These are phyloP conservation scores for Oreonectes daqikongensis DNA, from an alignment of 2,797 vertebrate species.

Conservation along the genomic window DNA sequence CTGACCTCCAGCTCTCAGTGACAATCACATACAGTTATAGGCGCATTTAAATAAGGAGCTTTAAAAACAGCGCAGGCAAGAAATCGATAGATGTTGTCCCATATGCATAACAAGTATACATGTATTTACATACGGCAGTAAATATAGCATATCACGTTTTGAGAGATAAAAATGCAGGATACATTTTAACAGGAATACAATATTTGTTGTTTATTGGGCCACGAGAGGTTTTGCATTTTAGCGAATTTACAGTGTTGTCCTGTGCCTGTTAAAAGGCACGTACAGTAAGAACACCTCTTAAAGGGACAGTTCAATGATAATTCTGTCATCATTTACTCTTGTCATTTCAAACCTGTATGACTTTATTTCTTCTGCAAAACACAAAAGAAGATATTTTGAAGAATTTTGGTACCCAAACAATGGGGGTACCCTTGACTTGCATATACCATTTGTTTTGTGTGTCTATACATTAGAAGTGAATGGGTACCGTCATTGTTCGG, in stretches of 20 bases:
- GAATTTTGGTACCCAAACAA: too few relatives aligned
- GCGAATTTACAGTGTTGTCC: background rate
- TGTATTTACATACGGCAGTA: background rate
- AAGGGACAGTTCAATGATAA: too few relatives aligned
- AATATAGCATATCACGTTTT: background rate
- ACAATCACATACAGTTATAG: slow-evolving; percentile 22
- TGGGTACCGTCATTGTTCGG: too few relatives aligned
- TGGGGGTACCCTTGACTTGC: too few relatives aligned
- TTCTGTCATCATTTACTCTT: too few relatives aligned
- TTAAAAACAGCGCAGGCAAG: slow-evolving; percentile 17
- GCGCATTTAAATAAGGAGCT: slow-evolving; percentile 43
- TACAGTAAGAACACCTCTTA: too few relatives aligned
- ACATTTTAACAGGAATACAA: background rate
- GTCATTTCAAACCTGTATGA: too few relatives aligned
- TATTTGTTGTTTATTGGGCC: background rate
- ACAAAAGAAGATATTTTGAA: too few relatives aligned
- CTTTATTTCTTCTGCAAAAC: too few relatives aligned
- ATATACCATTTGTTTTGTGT: too few relatives aligned
- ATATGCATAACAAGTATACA: slow-evolving; percentile 3
- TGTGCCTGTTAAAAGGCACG: too few relatives aligned
- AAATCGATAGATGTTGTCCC: slow-evolving; percentile 32
- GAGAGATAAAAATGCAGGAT: background rate
- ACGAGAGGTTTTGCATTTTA: background rate
- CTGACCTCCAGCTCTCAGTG: slow-evolving; percentile 45
- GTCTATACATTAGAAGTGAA: too few relatives aligned